These are phyloP conservation scores for Pseudonaja textilis DNA, from an alignment of 2,113 vertebrate genomes.

Conservation along the genomic window DNA sequence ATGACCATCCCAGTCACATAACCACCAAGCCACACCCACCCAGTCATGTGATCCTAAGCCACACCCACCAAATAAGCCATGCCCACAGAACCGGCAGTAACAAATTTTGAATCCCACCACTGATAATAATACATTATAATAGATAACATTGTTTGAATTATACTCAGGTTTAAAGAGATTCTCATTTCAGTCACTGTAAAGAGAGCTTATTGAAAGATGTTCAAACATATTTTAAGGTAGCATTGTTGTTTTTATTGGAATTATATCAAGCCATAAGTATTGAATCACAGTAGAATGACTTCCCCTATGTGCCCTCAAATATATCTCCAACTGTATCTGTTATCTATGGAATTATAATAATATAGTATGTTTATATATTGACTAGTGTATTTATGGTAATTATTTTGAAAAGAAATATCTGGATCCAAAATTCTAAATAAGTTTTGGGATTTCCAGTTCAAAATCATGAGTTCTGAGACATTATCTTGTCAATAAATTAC, in stretches of 20 bases:
- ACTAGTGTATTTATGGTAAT: slow-evolving; percentile 1
- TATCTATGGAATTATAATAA: background rate
- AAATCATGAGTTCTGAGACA: background rate
- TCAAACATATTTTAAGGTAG: slow-evolving; percentile 4
- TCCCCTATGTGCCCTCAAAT: slow-evolving; percentile 3
- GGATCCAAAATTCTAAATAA: background rate
- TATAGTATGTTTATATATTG: background rate
- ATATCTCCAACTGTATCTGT: background rate
- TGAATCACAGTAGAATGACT: background rate
- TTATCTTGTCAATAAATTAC: background rate
- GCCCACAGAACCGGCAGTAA: too few species aligned
- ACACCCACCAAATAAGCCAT: too few species aligned
- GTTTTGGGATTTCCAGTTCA: background rate
- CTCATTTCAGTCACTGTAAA: background rate
- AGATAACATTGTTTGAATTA: slow-evolving; percentile 3
- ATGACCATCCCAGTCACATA: too few species aligned
- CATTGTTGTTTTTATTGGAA: background rate
- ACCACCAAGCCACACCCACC: too few species aligned
- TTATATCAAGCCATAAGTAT: background rate
- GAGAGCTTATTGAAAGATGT: background rate
- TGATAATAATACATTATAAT: background rate
- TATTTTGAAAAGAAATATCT: slow-evolving; percentile 1
- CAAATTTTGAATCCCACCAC: too few species aligned
- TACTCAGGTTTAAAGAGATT: background rate
- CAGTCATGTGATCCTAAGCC: too few species aligned